Base-by-base conservation (phyloP, 2,113 vertebrate genomes). In the Catagonus wagneri region DNA sequence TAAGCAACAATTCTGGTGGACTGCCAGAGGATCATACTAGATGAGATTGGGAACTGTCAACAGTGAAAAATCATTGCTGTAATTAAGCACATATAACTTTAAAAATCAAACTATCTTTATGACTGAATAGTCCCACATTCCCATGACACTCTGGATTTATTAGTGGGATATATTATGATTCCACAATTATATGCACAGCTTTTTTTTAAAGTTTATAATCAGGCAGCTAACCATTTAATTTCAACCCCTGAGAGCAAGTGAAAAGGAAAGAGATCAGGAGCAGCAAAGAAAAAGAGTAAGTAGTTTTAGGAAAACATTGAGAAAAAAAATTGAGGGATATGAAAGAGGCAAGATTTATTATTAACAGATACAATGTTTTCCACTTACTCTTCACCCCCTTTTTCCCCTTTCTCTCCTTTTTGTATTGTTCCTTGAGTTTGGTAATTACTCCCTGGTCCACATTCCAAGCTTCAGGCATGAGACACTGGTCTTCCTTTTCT, bases 381-480 rank as follows among this genome's bases (percentile, higher is more conserved):
- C 98, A 99, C 99, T 99, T 99, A 99, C 99, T 99, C 99, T 99
- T 99, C 99, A 99, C 99, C 99, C 99, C 99, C 98, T 99, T 99
- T 99, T 99, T 99, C 98, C 99, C 99, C 99, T 99, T 99, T 99
- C 99, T 99, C 98, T 99, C 99, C 99, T 99, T 99, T 99, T 99
- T 99, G 99, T 99, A 99, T 99, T 99, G 99, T 98, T 99, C 99
- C 99, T 99, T 99, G 98, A 99, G 99, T 99, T 99, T 99, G 99
- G 99, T 99, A 99, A 99, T 99, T 99, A 99, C 98, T 99, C 99
- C 99, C 99, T 99, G 99, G 99, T 99, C 99, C 99, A 99, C 99
- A 98, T 99, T 99, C 99, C 99, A 99, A 97, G 99, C 99, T 99
- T 99, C 99, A 98, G 99, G 99, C 98, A 99, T 99, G 98, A 99